A percentile compares a stretch with the other conserved stretches of the same genome.
Conservation (phyloP, 2,113 vertebrate genomes). For the Monopterus albus region DNA sequence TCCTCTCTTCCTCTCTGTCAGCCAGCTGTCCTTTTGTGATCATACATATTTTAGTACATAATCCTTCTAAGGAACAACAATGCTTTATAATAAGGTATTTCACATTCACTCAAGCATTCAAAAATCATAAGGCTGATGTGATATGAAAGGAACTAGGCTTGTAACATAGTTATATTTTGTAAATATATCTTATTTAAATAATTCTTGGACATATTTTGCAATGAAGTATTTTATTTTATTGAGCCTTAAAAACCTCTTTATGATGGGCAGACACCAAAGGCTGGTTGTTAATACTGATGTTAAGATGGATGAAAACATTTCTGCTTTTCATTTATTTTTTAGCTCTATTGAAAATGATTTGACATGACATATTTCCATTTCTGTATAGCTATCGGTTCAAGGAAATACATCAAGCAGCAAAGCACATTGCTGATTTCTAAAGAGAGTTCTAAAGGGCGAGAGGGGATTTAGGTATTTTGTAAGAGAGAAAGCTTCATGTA, state of each 20-base stretch:
- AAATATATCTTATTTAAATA: too few species aligned
- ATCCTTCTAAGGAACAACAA: not conserved
- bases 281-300: not conserved
- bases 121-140: too few species aligned
- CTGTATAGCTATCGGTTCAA: constrained; percentile 1
- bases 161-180: too few species aligned
- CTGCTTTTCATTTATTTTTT: constrained; percentile 5
- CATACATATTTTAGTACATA: constrained; percentile 4
- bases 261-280: constrained; percentile 24
- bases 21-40: constrained; percentile 2
- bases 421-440: not conserved
- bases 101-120: too few species aligned
- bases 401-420: not conserved
- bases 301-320: constrained; percentile 4
- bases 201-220: too few species aligned
- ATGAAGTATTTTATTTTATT: too few species aligned
- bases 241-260: constrained; percentile 1
- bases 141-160: too few species aligned
- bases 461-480: not conserved
- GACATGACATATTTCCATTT: constrained; percentile 15
- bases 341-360: constrained; percentile 12
- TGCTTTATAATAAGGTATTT: not conserved
- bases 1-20: constrained; percentile 13
- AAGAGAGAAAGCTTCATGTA: not conserved
- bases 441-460: not conserved